A percentile compares a stretch with the other conserved stretches of the same genome.
phyloP scores from a whole-genome alignment of 1,140 invertebrate genomes.

The Mamestra configurata region DNA sequence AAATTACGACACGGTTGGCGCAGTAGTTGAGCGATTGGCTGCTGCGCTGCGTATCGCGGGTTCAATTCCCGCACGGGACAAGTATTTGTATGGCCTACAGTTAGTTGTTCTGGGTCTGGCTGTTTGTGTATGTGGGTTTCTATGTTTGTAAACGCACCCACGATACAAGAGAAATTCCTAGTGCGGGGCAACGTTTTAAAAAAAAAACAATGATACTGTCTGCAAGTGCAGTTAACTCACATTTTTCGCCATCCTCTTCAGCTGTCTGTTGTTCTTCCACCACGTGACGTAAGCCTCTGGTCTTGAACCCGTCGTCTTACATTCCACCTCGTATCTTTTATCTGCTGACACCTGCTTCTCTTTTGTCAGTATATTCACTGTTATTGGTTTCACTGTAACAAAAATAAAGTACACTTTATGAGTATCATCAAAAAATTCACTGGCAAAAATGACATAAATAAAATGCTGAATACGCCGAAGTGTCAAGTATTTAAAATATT shows the following conservation, averaged over 20 bases:
- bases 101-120: too few species aligned
- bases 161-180: too few species aligned
- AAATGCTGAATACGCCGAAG: background rate
- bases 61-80: too few species aligned
- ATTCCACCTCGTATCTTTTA: slow-evolving; percentile 94
- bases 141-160: too few species aligned
- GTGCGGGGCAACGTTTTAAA: too few species aligned
- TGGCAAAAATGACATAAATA: background rate
- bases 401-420: slow-evolving; percentile 57
- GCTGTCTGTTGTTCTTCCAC: slow-evolving; percentile 94
- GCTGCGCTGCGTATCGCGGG: too few species aligned
- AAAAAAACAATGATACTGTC: too few species aligned
- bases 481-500: background rate
- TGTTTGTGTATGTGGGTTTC: too few species aligned
- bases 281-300: slow-evolving; percentile 95
- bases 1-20: too few species aligned
- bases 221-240: slow-evolving; percentile 87
- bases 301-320: slow-evolving; percentile 93
- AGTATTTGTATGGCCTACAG: too few species aligned
- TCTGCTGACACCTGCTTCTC: slow-evolving; percentile 93
- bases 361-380: slow-evolving; percentile 93
- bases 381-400: slow-evolving; percentile 93
- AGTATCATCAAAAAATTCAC: background rate
- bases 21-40: too few species aligned
- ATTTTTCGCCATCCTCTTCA: slow-evolving; percentile 93